Conservation (phyloP, 2,797 vertebrate species). For the Chrysolophus pictus region DNA sequence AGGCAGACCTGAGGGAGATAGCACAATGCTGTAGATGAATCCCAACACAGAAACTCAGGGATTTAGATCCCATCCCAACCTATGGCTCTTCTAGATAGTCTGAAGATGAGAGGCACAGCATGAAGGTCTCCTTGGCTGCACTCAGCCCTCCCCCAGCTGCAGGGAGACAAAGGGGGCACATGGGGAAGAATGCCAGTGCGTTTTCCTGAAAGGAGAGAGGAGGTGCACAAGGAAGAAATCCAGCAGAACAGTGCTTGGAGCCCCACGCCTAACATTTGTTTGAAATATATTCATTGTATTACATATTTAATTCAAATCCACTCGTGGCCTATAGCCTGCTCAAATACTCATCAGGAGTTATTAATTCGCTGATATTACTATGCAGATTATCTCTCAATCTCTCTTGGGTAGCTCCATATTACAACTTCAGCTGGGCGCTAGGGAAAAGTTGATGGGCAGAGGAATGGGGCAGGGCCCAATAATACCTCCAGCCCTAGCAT, state of each 20-base stretch:
- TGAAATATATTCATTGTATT: constrained; percentile 17
- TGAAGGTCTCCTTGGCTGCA: neutral
- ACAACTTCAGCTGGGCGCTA: neutral
- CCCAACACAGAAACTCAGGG: neutral
- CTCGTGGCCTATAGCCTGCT: neutral
- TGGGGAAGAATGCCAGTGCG: neutral
- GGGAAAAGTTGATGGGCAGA: neutral
- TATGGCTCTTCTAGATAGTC: neutral
- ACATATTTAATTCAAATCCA: constrained; percentile 35
- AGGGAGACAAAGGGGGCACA: neutral
- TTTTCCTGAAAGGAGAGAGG: neutral
- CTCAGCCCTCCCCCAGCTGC: neutral
- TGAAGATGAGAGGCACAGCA: neutral
- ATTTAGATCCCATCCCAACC: neutral
- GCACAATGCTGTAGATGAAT: neutral
- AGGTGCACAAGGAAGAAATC: neutral
- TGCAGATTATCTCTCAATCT: constrained; percentile 17
- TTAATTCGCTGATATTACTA: constrained; percentile 30
- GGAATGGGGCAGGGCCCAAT: neutral
- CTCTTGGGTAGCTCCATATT: neutral
- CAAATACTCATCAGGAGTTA: constrained; percentile 15
- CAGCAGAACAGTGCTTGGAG: neutral
- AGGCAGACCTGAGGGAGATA: neutral
- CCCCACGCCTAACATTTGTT: neutral
- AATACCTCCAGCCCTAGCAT: neutral